Evolutionary conservation across 2,797 vertebrate species (phyloP), one percentile per base, ranked within the genome.

Genomic region (Podarcis lilfordi): DNA sequence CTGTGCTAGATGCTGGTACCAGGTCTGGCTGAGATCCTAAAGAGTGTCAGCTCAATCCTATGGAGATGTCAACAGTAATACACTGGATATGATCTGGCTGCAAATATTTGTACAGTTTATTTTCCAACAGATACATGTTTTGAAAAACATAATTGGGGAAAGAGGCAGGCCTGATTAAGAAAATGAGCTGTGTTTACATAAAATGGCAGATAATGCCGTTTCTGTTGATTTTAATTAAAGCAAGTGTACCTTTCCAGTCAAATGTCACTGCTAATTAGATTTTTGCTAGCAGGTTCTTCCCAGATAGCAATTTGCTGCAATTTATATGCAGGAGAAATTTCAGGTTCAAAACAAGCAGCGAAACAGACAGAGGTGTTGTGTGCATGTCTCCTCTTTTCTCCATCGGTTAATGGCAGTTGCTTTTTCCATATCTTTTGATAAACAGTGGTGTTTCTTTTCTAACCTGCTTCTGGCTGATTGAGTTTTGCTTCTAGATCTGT

Each of bases 231-330:
- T 66, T 77, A 85, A 85, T 85, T 85, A 78, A 85, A 32, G 59
- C 37, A 78, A 77, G 37, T 85, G 74, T 78, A 78, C 74, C 84
- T 85, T 32, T 77, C 25, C 10, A 85, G 84, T 85, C 84, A 85
- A 78, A 85, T 85, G 84, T 85, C 84, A 85, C 27, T 11, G 32
- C 84, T 85, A 85, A 85, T 85, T 85, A 50, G 74, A 78, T 78
- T 85, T 78, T 32, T 15, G 4, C 25, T n/a, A 4, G 25, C 27
- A 66, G 37, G 35, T 77, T 68, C 55, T 77, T 85, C 37, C 43
- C 55, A 17, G 32, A 27, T 17, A 9, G n/a, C 69, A 27, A 27
- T 64, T 76, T n/a, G 61, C 37, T 37, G 32, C 27, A 11, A 21
- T 59, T 74, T 37, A 74, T 17, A 4, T 72, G 27, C 71, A 66